Evolutionary conservation across 2,888 invertebrate species (phyloP).

Genomic region (Stenodema calcarata): DNA sequence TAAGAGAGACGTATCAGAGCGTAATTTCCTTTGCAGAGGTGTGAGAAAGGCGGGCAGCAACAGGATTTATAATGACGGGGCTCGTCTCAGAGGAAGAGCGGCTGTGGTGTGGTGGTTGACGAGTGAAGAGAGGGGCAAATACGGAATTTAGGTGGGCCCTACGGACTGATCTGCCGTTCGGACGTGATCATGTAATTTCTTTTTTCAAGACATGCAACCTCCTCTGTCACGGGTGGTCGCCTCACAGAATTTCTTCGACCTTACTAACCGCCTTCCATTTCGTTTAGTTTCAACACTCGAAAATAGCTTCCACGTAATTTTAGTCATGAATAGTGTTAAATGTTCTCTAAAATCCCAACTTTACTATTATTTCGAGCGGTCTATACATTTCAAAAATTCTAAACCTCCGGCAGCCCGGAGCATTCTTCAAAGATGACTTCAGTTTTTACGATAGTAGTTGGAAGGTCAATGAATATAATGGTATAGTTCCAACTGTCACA

Average conservation of each 20-base stretch:
- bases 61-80: background rate
- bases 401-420: too few relatives aligned
- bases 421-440: too few relatives aligned
- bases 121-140: background rate
- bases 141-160: background rate
- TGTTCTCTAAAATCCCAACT: too few relatives aligned
- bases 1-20: background rate
- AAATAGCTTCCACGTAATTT: background rate
- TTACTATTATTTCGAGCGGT: too few relatives aligned
- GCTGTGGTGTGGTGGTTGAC: background rate
- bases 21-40: background rate
- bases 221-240: background rate
- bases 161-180: background rate
- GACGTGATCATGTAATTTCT: background rate
- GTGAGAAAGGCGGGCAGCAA: conserved; percentile 1
- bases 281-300: background rate
- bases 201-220: background rate
- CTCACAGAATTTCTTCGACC: background rate
- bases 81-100: background rate
- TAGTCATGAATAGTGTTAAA: too few relatives aligned
- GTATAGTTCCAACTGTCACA: too few relatives aligned
- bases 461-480: too few relatives aligned
- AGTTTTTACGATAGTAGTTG: too few relatives aligned
- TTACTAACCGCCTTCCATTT: background rate
- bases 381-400: too few relatives aligned